Evolutionary conservation across 2,888 invertebrate genomes (phyloP).

Genomic region (Mesochorus sp.): DNA sequence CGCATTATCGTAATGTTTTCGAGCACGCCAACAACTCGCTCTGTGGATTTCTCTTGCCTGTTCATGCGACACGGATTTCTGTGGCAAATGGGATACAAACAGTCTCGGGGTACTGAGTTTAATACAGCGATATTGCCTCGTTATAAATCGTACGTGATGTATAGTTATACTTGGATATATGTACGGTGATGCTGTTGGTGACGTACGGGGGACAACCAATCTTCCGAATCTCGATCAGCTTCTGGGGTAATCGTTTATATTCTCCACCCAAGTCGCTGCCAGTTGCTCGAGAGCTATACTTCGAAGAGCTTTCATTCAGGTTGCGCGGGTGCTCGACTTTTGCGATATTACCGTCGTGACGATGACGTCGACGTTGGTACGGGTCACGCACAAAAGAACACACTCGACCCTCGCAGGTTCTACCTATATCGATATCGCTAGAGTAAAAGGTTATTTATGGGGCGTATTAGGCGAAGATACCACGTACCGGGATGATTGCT

Average conservation of each 20-base stretch:
- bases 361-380: conserved; percentile 1
- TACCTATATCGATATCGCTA: conserved; percentile 8
- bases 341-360: conserved; percentile 2
- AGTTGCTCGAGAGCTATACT: conserved; percentile 4
- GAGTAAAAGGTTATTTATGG: conserved; percentile 58
- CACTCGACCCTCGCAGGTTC: not conserved
- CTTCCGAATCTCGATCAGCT: conserved; percentile 45
- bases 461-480: conserved; percentile 58
- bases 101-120: conserved; percentile 3
- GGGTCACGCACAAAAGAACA: conserved; percentile 20
- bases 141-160: conserved; percentile 8
- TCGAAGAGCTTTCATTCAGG: conserved; percentile 14
- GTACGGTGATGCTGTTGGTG: conserved; percentile 34
- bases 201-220: conserved; percentile 53
- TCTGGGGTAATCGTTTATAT: conserved; percentile 28
- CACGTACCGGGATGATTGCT: conserved; percentile 62
- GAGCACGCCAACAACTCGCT: conserved; percentile 16
- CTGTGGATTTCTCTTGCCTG: too few relatives aligned
- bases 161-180: not conserved
- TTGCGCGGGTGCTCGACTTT: conserved; percentile 13
- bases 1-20: conserved; percentile 44
- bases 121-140: conserved; percentile 34
- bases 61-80: conserved; percentile 1
- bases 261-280: conserved; percentile 26
- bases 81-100: conserved; percentile 46